A percentile compares a stretch with the other conserved stretches of the same genome.
Conservation (phyloP, 2,797 vertebrate genomes). For the Acanthurus tractus region DNA sequence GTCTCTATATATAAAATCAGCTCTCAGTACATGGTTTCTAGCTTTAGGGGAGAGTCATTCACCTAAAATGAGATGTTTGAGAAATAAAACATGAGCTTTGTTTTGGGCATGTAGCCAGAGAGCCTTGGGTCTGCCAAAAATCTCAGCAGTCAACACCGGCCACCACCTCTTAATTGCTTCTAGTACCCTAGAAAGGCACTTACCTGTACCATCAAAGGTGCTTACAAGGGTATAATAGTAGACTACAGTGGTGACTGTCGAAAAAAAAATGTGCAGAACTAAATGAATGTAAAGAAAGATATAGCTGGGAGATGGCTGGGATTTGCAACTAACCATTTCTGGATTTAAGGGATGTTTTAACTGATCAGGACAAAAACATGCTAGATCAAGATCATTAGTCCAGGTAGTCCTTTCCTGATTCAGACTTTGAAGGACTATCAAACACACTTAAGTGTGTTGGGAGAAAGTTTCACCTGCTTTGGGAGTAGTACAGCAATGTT, state of each 20-base stretch:
- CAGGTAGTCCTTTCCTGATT: not conserved
- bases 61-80: not conserved
- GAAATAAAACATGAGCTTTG: not conserved
- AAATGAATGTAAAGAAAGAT: not conserved
- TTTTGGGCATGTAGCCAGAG: not conserved
- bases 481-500: not conserved
- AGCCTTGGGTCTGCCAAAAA: not conserved
- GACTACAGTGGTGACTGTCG: not conserved
- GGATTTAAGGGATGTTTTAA: not conserved
- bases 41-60: not conserved
- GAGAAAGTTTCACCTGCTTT: not conserved
- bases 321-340: not conserved
- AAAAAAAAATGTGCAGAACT: conserved; percentile 1
- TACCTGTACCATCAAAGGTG: not conserved
- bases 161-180: not conserved
- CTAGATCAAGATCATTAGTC: not conserved
- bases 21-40: not conserved
- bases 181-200: not conserved
- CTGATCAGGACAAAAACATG: not conserved
- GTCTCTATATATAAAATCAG: not conserved
- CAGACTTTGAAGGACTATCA: not conserved
- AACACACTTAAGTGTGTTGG: not conserved
- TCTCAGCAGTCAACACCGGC: not conserved
- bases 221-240: not conserved
- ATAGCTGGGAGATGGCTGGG: not conserved